Conservation (phyloP, 2,888 invertebrate genomes). For the Ferrisia virgata region DNA sequence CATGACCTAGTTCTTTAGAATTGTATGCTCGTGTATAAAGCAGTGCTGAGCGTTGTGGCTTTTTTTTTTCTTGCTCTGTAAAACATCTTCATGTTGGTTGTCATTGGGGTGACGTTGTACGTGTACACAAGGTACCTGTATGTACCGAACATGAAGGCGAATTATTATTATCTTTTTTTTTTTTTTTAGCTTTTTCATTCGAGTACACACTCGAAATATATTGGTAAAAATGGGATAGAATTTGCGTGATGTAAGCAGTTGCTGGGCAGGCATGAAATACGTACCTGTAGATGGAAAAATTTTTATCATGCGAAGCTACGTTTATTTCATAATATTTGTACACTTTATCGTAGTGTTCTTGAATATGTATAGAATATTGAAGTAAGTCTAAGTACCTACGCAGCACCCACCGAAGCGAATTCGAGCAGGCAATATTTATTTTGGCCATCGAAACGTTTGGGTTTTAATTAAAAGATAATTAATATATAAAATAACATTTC, state of each 20-base stretch:
- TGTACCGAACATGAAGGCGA: not conserved
- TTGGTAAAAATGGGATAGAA: not conserved
- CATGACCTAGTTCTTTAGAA: conserved; percentile 30
- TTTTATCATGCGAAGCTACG: not conserved
- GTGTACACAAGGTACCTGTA: not conserved
- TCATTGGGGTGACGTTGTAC: not conserved
- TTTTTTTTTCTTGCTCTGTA: not conserved
- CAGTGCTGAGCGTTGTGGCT: conserved; percentile 15
- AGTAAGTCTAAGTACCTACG: too few species aligned
- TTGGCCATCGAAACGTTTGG: not conserved
- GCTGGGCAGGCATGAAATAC: too few species aligned
- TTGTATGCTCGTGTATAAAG: conserved; percentile 15
- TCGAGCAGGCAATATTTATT: not conserved
- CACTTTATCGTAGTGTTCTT: not conserved
- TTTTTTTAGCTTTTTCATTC: not conserved
- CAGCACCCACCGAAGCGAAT: not conserved
- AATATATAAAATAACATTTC: not conserved
- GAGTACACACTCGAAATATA: not conserved
- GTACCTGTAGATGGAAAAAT: too few species aligned
- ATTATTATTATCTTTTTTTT: not conserved
- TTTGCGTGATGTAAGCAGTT: not conserved
- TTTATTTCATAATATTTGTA: not conserved
- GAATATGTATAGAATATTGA: not conserved
- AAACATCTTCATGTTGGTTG: not conserved
- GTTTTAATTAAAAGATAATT: not conserved